These are phyloP conservation scores for Sander lucioperca DNA, from an alignment of 2,113 vertebrate genomes.

Conservation along the genomic window DNA sequence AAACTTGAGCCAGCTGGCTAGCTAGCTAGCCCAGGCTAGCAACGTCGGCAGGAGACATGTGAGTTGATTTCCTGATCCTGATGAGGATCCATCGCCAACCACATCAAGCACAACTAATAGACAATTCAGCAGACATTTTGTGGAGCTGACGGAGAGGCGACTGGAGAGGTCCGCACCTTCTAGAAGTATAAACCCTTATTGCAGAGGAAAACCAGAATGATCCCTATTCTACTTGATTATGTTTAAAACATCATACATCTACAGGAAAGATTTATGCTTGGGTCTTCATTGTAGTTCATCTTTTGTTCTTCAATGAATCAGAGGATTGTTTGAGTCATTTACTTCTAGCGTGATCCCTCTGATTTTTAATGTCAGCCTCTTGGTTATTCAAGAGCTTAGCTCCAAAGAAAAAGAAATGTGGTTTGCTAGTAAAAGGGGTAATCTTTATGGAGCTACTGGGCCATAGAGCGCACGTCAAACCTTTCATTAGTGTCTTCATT, in stretches of 20 bases:
- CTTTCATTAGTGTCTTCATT: conserved; percentile 83
- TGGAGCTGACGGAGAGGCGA: too few relatives aligned
- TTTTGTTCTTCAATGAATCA: background rate
- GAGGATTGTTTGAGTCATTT: background rate
- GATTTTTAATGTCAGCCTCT: conserved; percentile 28
- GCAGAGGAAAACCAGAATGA: too few relatives aligned
- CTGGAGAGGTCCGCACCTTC: too few relatives aligned
- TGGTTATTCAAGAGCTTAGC: conserved; percentile 3
- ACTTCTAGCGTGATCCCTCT: background rate
- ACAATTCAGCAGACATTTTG: too few relatives aligned
- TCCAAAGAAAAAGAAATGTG: conserved; percentile 26
- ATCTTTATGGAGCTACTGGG: conserved; percentile 47
- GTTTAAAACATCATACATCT: background rate
- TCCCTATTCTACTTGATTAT: too few relatives aligned
- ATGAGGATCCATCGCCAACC: too few relatives aligned
- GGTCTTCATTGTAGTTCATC: background rate
- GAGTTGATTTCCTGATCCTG: too few relatives aligned
- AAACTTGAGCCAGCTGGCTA: too few relatives aligned
- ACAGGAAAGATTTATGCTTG: background rate
- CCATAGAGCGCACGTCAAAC: conserved; percentile 65
- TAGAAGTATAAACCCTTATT: too few relatives aligned
- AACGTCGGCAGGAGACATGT: too few relatives aligned
- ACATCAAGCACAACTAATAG: too few relatives aligned
- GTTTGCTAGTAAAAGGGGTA: conserved; percentile 32
- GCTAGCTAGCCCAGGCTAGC: too few relatives aligned